A percentile compares a stretch with the other conserved stretches of the same genome.
phyloP scores from a whole-genome alignment of 2,797 vertebrate genomes.

The Neosilurus mollespiculum region DNA sequence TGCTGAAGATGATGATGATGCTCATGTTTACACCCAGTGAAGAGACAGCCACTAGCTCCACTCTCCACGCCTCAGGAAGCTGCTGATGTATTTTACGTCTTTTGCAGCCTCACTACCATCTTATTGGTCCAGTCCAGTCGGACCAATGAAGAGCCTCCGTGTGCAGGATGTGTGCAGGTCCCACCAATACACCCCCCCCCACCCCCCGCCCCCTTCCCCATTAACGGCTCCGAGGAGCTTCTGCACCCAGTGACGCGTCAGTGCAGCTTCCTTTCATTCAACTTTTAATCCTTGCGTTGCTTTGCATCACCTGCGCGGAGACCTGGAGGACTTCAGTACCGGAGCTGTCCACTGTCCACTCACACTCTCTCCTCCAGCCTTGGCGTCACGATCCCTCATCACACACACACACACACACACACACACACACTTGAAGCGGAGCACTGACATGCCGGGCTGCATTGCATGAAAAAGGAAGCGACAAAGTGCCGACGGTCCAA shows the following conservation, averaged over 20 bases:
- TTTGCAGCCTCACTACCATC: constrained; percentile 18
- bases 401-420: constrained; percentile 37
- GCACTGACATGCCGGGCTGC: constrained; percentile 73
- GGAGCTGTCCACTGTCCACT: constrained; percentile 71
- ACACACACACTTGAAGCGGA: constrained; percentile 53
- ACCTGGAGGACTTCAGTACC: constrained; percentile 71
- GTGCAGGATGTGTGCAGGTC: constrained; percentile 52
- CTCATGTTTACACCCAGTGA: constrained; percentile 22
- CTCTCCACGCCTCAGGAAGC: not conserved
- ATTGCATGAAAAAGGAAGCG: constrained; percentile 62
- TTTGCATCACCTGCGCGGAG: constrained; percentile 27
- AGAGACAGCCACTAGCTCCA: not conserved
- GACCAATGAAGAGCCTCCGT: constrained; percentile 60
- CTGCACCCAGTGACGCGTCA: constrained; percentile 25
- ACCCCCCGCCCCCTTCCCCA: constrained; percentile 15
- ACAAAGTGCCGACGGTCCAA: constrained; percentile 57
- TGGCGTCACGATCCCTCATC: constrained; percentile 21
- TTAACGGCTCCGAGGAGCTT: constrained; percentile 54
- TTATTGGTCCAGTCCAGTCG: constrained; percentile 59
- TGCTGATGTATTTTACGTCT: constrained; percentile 21
- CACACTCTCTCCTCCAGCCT: constrained; percentile 51
- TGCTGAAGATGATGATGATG: constrained; percentile 10
- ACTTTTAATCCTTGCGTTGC: constrained; percentile 32
- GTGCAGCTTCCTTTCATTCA: constrained; percentile 33
- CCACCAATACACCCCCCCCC: too few relatives aligned